Conservation (phyloP, 2,888 invertebrate species). For the Ptychoptera albimana region DNA sequence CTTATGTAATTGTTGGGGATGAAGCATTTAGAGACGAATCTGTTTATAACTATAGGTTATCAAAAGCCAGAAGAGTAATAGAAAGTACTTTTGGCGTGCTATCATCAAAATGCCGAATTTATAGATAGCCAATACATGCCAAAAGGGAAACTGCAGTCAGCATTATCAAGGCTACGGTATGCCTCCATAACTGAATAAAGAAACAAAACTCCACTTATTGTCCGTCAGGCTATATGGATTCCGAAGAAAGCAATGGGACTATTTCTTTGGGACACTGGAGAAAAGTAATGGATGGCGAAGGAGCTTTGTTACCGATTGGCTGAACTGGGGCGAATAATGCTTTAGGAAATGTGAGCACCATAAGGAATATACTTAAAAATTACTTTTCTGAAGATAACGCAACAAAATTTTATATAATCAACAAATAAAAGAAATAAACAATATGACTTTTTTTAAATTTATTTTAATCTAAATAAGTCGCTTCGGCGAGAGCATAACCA, state of each 20-base stretch:
- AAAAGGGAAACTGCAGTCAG: not conserved
- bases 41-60: conserved; percentile 7
- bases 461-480: no score
- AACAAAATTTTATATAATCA: not conserved
- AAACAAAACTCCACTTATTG: not conserved
- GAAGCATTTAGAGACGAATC: conserved; percentile 5
- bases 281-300: not conserved
- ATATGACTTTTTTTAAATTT: no score
- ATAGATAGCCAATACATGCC: not conserved
- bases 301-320: not conserved
- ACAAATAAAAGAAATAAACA: no score
- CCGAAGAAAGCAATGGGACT: not conserved
- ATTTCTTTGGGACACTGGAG: not conserved
- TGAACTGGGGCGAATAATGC: not conserved
- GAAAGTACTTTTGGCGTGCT: conserved; percentile 9
- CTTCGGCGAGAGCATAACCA: no score
- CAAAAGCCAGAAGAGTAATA: conserved; percentile 7
- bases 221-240: not conserved
- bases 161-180: no score
- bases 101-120: conserved; percentile 1
- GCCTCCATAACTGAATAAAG: not conserved
- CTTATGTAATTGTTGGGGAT: conserved; percentile 8
- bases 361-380: not conserved
- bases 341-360: not conserved
- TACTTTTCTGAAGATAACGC: not conserved